Base-by-base conservation (phyloP, 2,888 invertebrate genomes). In the Callyntrura sp. region DNA sequence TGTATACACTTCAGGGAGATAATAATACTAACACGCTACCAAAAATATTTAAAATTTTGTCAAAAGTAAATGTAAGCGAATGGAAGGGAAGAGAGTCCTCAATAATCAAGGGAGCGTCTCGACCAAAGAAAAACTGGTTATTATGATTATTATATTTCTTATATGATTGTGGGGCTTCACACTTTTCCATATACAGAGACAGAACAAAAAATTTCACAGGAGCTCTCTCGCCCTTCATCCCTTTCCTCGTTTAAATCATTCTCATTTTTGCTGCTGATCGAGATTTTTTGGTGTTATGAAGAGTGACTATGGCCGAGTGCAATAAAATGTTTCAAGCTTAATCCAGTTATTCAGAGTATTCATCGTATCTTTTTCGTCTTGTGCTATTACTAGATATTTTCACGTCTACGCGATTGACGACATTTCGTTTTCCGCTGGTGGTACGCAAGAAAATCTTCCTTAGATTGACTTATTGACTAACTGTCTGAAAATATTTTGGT, bases 301-400 rank as follows among this genome's bases (percentile, higher is more conserved):
- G n/a, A n/a, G n/a, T n/a, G n/a, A n/a, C n/a, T n/a, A 35, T 82
- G 62, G 62, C 62, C 62, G 62, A 62, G 76, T 62, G 85, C 60
- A 76, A 60, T 76, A 85, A 85, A 85, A 57, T 85, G n/a, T n/a
- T n/a, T n/a, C n/a, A n/a, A n/a, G n/a, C n/a, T n/a, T 14, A 85
- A 85, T 85, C 85, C 85, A 76, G 85, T 85, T 85, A 85, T 45
- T 43, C 45, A 11, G n/a, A n/a, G n/a, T n/a, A n/a, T n/a, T n/a
- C n/a, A n/a, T n/a, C n/a, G n/a, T n/a, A n/a, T n/a, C n/a, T n/a
- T n/a, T n/a, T n/a, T n/a, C n/a, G n/a, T n/a, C n/a, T 55, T 55
- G 3, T 55, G 55, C 55, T n/a, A 14, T 14, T 11, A 55, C n/a
- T 79, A 4, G 5, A 6, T 8, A 12, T 9, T 55, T 14, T 9